Evolutionary conservation across 2,113 vertebrate species (phyloP), one percentile per base, ranked within the genome.

Genomic region (Toxotes jaculatrix): DNA sequence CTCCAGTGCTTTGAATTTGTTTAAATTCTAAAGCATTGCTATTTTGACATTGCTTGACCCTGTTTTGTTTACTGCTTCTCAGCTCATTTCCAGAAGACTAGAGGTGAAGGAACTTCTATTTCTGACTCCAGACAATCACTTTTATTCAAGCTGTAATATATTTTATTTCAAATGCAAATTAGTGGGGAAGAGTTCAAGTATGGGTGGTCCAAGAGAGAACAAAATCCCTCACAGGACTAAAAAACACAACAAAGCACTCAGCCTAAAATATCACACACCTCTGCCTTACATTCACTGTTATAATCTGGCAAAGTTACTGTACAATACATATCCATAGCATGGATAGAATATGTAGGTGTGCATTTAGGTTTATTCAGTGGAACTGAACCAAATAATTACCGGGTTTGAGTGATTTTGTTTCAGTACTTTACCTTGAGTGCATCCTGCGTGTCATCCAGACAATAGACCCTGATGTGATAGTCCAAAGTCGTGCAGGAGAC

Each of bases 381-480:
- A 43, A 17, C 7, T 40, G 1, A 67, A 45, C n/a, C 57, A 23
- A 69, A 10, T 0, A 12, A 16, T 16, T 2, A 13, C 36, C 7
- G 12, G 31, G 6, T 57, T 49, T 36, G 23, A 49, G 7, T 32
- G 0, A 6, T 40, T 42, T n/a, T 11, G 7, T 59, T 67, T 32
- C 5, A 71, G 9, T 19, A 36, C 59, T 84, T 51, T 86, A 98
- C 97, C 97, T 98, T 98, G 16, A 99, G 96, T 59, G 97, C 96
- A 72, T 99, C 98, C 91, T 96, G 97, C 0, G 96, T 98, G 88
- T 99, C 98, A 16, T 98, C 97, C 43, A 99, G 94, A 86, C 98
- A 99, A 90, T 99, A 99, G 82, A 98, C 95, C 7, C 97, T 95
- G 88, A 99, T 95, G 91, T 96, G 97, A 91, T 98, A 98, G 89